Conservation (phyloP, 2,797 vertebrate species). For the Chrosomus eos region DNA sequence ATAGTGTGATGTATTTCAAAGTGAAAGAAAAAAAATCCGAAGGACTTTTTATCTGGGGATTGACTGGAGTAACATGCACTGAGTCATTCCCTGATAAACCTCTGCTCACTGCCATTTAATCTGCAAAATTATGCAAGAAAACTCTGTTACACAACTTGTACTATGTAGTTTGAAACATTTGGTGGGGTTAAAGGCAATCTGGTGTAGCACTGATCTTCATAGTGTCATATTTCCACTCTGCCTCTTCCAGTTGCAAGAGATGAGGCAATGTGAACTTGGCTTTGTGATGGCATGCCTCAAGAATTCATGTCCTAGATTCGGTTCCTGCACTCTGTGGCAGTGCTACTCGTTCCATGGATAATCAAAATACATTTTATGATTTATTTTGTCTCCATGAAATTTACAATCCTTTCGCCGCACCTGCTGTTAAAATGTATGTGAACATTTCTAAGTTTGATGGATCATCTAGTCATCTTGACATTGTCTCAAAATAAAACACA, state of each 20-base stretch:
- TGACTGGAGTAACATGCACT: neutral
- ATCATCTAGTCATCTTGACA: neutral
- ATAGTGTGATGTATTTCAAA: neutral
- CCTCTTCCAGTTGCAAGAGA: constrained; percentile 4
- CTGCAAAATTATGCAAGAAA: neutral
- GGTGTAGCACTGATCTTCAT: neutral
- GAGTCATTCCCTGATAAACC: neutral
- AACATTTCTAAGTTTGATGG: neutral
- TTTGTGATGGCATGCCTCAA: constrained; percentile 57
- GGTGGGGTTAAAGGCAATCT: neutral
- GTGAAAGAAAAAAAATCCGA: neutral
- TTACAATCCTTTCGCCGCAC: neutral
- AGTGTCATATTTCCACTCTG: constrained; percentile 30
- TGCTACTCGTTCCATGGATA: constrained; percentile 23
- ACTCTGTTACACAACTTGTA: neutral
- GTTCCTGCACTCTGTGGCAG: constrained; percentile 26
- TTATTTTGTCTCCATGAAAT: neutral
- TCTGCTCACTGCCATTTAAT: neutral
- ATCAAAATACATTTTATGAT: neutral
- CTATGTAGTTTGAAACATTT: neutral
- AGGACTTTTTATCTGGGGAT: neutral
- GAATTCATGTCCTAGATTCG: constrained; percentile 57
- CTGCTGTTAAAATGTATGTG: neutral
- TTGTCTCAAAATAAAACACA: constrained; percentile 12
- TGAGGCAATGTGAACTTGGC: constrained; percentile 44